Conservation (phyloP, 2,888 invertebrate species). For the Fragum whitleyi region DNA sequence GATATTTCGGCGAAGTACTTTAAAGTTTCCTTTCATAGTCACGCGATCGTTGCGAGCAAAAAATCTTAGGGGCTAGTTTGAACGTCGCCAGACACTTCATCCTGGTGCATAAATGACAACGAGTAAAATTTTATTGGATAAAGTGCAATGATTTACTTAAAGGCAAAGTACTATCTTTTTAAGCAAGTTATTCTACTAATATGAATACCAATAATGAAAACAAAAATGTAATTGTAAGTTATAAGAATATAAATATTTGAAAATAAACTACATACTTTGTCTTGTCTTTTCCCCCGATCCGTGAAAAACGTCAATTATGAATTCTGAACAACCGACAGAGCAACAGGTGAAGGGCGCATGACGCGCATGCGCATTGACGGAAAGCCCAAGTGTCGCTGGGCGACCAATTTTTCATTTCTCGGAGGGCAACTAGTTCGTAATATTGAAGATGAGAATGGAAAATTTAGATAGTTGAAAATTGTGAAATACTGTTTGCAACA, state of each 20-base stretch:
- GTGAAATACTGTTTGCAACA: background rate
- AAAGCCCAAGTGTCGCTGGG: background rate
- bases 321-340: background rate
- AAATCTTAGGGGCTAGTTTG: no score
- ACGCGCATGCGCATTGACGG: background rate
- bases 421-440: background rate
- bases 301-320: background rate
- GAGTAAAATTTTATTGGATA: no score
- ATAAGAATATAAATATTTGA: background rate
- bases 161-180: no score
- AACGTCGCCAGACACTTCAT: no score
- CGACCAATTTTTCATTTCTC: background rate
- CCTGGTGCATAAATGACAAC: no score
- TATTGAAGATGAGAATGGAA: background rate
- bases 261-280: background rate
- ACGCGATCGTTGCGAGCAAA: no score
- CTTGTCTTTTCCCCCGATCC: background rate
- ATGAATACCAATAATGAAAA: no score
- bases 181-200: no score
- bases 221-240: no score
- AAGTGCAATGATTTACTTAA: no score
- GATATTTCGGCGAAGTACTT: no score
- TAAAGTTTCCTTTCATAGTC: no score
- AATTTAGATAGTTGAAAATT: background rate
- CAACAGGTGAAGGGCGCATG: background rate